These are phyloP conservation scores for Thysanoteuthis rhombus DNA, from an alignment of 2,888 invertebrate species.

Conservation along the genomic window DNA sequence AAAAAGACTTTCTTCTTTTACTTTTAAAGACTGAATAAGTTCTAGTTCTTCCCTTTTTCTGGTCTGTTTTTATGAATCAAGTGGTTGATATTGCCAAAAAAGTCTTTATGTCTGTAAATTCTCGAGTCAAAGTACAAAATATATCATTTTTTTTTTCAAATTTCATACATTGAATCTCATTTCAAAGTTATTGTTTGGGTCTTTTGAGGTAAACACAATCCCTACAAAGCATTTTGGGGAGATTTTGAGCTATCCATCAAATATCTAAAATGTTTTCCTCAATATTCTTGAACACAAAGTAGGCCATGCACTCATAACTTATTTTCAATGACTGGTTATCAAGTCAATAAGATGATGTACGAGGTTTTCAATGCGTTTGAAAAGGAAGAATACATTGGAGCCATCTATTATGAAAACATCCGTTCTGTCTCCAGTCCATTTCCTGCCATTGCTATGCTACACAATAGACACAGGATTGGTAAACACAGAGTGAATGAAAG, in stretches of 20 bases:
- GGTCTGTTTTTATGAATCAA: too few relatives aligned
- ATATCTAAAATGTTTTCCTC: neutral
- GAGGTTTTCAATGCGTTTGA: neutral
- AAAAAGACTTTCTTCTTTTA: too few relatives aligned
- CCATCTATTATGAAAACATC: neutral
- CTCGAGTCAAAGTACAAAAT: too few relatives aligned
- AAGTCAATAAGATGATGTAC: neutral
- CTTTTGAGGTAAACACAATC: neutral
- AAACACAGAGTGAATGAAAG: neutral
- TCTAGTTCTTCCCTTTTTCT: too few relatives aligned
- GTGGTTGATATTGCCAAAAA: too few relatives aligned
- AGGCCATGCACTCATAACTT: neutral
- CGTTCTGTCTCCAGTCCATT: neutral
- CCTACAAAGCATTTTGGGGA: neutral
- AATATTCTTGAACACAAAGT: neutral
- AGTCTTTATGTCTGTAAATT: too few relatives aligned
- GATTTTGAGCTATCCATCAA: neutral
- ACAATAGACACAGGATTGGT: neutral
- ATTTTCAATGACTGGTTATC: neutral
- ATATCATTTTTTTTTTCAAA: too few relatives aligned
- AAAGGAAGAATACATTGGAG: neutral
- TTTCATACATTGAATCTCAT: neutral
- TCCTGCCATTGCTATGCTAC: neutral
- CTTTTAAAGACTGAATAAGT: too few relatives aligned
- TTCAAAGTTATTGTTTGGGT: neutral